Conservation (phyloP, 2,797 vertebrate species). For the Antennarius maculatus region DNA sequence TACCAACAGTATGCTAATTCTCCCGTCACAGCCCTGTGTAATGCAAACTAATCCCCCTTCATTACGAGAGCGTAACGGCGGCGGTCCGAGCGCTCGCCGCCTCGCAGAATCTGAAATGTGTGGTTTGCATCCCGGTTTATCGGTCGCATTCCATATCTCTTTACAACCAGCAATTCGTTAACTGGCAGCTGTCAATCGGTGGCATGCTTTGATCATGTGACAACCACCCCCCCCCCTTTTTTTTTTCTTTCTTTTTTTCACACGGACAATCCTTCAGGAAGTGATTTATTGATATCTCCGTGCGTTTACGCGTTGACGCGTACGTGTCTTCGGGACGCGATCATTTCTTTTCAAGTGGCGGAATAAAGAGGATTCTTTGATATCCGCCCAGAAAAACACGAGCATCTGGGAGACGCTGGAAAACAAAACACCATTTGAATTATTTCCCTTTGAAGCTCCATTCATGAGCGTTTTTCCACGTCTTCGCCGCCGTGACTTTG, state of each 20-base stretch:
- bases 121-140: slow-evolving; percentile 38
- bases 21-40: slow-evolving; percentile 32
- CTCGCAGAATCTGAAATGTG: slow-evolving; percentile 36
- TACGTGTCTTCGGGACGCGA: slow-evolving; percentile 50
- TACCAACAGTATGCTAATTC: slow-evolving; percentile 23
- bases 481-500: slow-evolving; percentile 36
- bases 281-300: slow-evolving; percentile 49
- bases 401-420: slow-evolving; percentile 68
- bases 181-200: no score
- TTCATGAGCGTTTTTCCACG: slow-evolving; percentile 49
- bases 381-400: slow-evolving; percentile 72
- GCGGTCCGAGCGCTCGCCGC: slow-evolving; percentile 41
- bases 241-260: slow-evolving; percentile 24
- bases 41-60: slow-evolving; percentile 51
- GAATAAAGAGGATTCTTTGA: slow-evolving; percentile 71
- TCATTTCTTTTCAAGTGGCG: slow-evolving; percentile 66
- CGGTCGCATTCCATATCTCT: slow-evolving; percentile 21
- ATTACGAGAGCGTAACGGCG: slow-evolving; percentile 44
- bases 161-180: slow-evolving; percentile 3
- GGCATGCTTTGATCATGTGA: no score
- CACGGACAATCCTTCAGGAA: slow-evolving; percentile 56
- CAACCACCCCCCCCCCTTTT: no score
- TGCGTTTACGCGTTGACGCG: slow-evolving; percentile 15
- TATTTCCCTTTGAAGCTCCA: slow-evolving; percentile 65
- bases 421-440: slow-evolving; percentile 73